These are phyloP conservation scores for Mamestra configurata DNA, from an alignment of 1,140 invertebrate species.

Conservation along the genomic window DNA sequence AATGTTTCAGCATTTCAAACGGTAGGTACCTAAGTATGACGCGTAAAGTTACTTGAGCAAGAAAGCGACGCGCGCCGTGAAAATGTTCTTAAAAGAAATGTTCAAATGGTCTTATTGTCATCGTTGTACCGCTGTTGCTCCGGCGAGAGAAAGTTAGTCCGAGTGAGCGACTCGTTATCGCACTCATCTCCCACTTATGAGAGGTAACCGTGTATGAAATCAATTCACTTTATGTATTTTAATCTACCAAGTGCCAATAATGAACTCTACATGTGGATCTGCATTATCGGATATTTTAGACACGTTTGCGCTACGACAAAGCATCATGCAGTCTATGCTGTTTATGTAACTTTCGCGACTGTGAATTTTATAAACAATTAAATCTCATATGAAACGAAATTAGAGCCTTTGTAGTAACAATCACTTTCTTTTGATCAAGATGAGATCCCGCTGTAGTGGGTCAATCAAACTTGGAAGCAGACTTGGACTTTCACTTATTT, in stretches of 20 bases:
- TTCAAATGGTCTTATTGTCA: slow-evolving; percentile 40
- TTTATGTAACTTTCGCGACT: slow-evolving; percentile 10
- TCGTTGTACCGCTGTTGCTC: not conserved
- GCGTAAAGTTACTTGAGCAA: slow-evolving; percentile 17
- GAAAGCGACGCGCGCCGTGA: slow-evolving; percentile 24
- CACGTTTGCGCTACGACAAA: not conserved
- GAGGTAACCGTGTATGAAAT: slow-evolving; percentile 34
- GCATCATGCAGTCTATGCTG: not conserved
- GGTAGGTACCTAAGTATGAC: not conserved
- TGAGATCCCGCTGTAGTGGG: not conserved
- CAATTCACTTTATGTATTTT: slow-evolving; percentile 29
- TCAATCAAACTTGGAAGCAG: not conserved
- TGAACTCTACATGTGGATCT: slow-evolving; percentile 2
- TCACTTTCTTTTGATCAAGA: not conserved
- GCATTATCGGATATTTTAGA: not conserved
- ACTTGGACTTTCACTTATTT: not conserved
- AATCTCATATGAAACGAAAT: slow-evolving; percentile 6
- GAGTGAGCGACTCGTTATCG: slow-evolving; percentile 18
- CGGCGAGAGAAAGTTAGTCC: slow-evolving; percentile 35
- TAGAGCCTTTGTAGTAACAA: not conserved
- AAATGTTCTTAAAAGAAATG: slow-evolving; percentile 32
- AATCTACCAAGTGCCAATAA: not conserved
- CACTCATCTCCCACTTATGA: slow-evolving; percentile 32
- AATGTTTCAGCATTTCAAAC: not conserved
- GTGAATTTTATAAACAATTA: slow-evolving; percentile 17